These are phyloP conservation scores for Germaria angustata DNA, from an alignment of 2,888 invertebrate species.

Conservation along the genomic window DNA sequence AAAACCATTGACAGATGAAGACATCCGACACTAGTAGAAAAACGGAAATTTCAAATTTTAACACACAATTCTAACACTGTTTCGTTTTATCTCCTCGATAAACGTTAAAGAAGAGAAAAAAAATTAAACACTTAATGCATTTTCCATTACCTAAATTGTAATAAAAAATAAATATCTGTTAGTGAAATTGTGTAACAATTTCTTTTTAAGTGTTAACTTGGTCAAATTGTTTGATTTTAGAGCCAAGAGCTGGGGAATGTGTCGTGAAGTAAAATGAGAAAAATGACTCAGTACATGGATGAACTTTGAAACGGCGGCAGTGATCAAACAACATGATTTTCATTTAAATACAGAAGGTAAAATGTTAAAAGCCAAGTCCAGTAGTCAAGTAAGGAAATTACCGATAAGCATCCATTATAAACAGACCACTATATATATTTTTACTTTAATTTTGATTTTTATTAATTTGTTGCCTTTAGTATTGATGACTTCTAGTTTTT, in stretches of 20 bases:
- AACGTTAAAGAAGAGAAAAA: slow-evolving; percentile 27
- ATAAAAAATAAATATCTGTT: background rate
- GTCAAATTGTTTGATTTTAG: slow-evolving; percentile 38
- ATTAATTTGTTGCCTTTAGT: slow-evolving; percentile 13
- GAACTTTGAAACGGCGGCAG: slow-evolving; percentile 26
- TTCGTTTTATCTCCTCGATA: slow-evolving; percentile 48
- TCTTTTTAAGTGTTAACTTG: slow-evolving; percentile 50
- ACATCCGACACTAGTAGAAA: slow-evolving; percentile 6
- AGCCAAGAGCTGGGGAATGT: background rate
- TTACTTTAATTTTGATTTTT: background rate
- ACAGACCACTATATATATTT: background rate
- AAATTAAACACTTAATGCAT: slow-evolving; percentile 57
- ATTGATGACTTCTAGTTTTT: slow-evolving; percentile 51
- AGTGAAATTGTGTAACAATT: slow-evolving; percentile 31
- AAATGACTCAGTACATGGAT: slow-evolving; percentile 40
- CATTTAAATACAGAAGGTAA: background rate
- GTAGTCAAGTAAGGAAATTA: slow-evolving; percentile 71
- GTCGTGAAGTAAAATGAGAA: background rate
- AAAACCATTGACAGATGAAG: slow-evolving; percentile 45
- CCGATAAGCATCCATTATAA: slow-evolving; percentile 77
- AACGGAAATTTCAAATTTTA: slow-evolving; percentile 43
- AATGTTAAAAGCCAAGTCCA: slow-evolving; percentile 69
- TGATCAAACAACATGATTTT: slow-evolving; percentile 37
- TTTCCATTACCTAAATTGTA: slow-evolving; percentile 55
- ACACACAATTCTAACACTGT: slow-evolving; percentile 36